phyloP scores from a whole-genome alignment of 2,888 invertebrate genomes.

The Tetramorium bicarinatum region DNA sequence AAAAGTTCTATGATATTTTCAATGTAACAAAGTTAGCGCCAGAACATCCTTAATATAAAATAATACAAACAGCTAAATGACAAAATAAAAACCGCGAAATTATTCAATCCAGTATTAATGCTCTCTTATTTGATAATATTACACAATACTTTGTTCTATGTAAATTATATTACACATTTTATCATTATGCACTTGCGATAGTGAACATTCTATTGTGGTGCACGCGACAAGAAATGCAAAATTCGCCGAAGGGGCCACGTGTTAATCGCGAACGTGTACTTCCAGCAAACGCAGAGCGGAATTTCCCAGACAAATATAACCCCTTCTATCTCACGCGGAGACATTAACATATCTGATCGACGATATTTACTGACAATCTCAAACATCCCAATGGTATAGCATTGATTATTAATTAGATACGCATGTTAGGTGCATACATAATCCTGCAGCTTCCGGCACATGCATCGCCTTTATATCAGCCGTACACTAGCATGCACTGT shows the following conservation, averaged over 20 bases:
- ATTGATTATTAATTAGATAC: conserved; percentile 63
- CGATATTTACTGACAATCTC: conserved; percentile 55
- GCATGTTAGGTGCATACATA: conserved; percentile 43
- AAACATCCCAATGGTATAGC: conserved; percentile 60
- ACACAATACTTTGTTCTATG: neutral
- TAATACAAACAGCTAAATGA: too few species aligned
- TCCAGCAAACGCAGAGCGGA: neutral
- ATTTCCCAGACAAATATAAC: conserved; percentile 39
- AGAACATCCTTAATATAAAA: too few species aligned
- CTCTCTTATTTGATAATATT: neutral
- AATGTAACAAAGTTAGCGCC: too few species aligned
- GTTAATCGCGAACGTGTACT: neutral
- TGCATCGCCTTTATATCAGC: conserved; percentile 41
- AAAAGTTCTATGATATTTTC: too few species aligned
- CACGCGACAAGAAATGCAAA: neutral
- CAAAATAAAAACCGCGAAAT: neutral
- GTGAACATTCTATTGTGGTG: neutral
- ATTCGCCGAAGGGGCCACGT: neutral
- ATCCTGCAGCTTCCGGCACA: conserved; percentile 47
- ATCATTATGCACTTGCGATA: neutral
- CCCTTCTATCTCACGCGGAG: neutral
- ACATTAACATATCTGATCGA: conserved; percentile 46
- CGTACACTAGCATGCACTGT: neutral
- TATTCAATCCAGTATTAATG: neutral
- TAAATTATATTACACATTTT: neutral